Conservation (phyloP, 2,113 vertebrate genomes). For the Odocoileus virginianus region DNA sequence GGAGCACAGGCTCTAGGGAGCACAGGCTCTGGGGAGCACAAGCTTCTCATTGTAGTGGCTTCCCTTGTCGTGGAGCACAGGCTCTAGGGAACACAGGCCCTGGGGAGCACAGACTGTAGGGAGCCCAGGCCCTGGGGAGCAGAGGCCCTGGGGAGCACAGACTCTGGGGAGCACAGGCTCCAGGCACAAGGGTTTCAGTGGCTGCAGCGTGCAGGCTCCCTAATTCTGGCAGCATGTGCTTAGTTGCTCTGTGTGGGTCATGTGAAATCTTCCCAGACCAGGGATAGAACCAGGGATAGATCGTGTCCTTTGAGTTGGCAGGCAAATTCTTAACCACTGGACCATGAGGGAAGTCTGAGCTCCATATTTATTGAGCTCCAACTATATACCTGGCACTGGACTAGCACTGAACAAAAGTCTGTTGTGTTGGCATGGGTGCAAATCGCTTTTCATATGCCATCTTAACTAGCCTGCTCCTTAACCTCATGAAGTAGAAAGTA, state of each 20-base stretch:
- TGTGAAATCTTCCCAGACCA: background rate
- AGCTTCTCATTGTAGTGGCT: too few species aligned
- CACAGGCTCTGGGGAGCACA: too few species aligned
- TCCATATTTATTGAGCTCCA: background rate
- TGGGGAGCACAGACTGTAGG: fast-evolving
- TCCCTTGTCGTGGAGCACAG: too few species aligned
- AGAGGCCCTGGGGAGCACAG: background rate
- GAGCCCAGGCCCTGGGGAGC: background rate
- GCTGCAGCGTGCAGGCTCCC: background rate
- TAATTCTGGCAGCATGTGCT: background rate
- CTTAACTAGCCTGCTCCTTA: background rate
- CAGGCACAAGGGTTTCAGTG: background rate
- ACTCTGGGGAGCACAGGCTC: too few species aligned
- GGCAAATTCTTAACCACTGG: background rate
- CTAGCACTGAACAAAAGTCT: background rate
- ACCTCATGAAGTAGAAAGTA: background rate
- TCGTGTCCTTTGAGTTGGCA: background rate
- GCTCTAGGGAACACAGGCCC: too few species aligned
- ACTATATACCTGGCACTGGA: fast-evolving
- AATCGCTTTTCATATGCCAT: background rate
- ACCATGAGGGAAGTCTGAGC: background rate
- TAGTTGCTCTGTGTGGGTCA: background rate
- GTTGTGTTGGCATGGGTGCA: fast-evolving
- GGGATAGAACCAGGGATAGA: background rate
- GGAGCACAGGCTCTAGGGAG: too few species aligned